Percentiles rank a stretch among this genome's conserved stretches.
Conservation (phyloP, 2,797 vertebrate species). For the Acanthurus tractus region DNA sequence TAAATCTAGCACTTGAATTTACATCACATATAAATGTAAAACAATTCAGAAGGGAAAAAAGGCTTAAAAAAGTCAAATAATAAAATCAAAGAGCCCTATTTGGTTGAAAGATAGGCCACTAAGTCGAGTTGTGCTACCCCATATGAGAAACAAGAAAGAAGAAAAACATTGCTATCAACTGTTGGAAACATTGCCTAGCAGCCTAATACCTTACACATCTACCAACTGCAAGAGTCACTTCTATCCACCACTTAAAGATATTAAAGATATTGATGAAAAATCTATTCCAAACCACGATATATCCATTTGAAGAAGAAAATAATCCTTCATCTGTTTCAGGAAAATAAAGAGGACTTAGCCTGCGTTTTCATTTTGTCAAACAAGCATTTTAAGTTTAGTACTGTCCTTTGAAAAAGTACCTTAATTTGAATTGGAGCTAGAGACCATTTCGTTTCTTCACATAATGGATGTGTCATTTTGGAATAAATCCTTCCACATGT, state of each 20-base stretch:
- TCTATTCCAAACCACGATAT: conserved; percentile 59
- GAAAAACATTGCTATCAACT: conserved; percentile 42
- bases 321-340: conserved; percentile 18
- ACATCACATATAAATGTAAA: conserved; percentile 59
- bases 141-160: conserved; percentile 33
- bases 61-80: conserved; percentile 37
- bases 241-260: conserved; percentile 71
- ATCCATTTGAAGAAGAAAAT: conserved; percentile 60
- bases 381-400: conserved; percentile 24
- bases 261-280: conserved; percentile 59
- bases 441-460: conserved; percentile 37
- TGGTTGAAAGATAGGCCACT: conserved; percentile 81
- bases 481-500: conserved; percentile 65
- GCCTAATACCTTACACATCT: conserved; percentile 69
- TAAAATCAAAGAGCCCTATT: conserved; percentile 77
- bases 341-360: conserved; percentile 22
- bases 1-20: conserved; percentile 63
- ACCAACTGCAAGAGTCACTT: conserved; percentile 69
- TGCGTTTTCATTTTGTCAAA: conserved; percentile 16
- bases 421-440: conserved; percentile 26
- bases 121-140: conserved; percentile 79
- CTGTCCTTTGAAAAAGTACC: conserved; percentile 22
- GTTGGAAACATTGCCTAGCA: conserved; percentile 48
- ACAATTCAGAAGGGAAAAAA: conserved; percentile 44
- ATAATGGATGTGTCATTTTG: conserved; percentile 57